Evolutionary conservation across 2,888 invertebrate species (phyloP), one percentile per base, ranked within the genome.

Genomic region (Lypha dubia): DNA sequence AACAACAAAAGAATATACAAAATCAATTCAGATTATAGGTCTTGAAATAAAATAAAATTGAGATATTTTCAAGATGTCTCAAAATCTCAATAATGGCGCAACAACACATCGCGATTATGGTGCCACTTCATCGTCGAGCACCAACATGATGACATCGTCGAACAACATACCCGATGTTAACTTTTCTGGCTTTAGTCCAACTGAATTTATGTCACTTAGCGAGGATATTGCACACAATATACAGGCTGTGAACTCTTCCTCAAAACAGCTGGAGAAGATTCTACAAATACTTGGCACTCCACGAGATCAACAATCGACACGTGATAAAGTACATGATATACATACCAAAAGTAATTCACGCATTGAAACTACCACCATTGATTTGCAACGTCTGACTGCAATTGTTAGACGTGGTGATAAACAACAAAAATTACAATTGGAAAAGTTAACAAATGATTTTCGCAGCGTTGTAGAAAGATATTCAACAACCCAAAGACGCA

Each of bases 221-320:
- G 97, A 97, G 90, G 95, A 95, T 88, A 96, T 97, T 81, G 96
- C 95, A 0, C 95, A 96, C 75, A 97, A 96, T 91, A 95, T 97
- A 73, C 96, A 95, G 89, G 94, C 95, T 0, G 95, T 97, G 68
- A 96, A 96, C 89, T 94, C 95, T 58, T 96, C 95, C 85, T 94
- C 95, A 90, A 94, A 94, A 88, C 93, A 94, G 5, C 91, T 97
- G 87, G 96, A 97, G 90, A 95, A 94, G 90, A 95, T 95, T 88
- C 93, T 95, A 88, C 96, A 95, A 90, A 94, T 94, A 86, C 94
- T 97, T 86, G 97, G 96, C 38, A 96, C 96, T 1, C 93, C 94
- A 17, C 95, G 94, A 91, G 97, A 97, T 90, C 95, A 94, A 91
- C 94, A 95, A 87, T 93, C 93, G 75, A 91, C 95, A 58, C 93